phyloP scores from a whole-genome alignment of 2,113 vertebrate species.

The Vulpes vulpes region DNA sequence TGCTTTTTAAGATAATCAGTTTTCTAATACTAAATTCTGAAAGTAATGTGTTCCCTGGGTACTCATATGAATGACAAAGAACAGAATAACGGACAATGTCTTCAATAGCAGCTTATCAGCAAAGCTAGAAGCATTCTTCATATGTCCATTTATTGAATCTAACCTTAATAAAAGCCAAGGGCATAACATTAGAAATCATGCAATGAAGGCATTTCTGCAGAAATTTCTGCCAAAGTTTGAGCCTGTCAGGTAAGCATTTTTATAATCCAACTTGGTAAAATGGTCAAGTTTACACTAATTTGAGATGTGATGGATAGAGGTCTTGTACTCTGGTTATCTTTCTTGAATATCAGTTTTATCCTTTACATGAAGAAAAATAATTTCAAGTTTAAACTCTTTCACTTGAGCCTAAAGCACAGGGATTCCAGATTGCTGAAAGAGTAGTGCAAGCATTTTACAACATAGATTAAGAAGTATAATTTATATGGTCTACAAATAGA shows the following conservation, averaged over 20 bases:
- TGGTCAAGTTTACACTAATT: background rate
- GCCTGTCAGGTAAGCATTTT: conserved; percentile 1
- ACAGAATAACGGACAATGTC: background rate
- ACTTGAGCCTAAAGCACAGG: background rate
- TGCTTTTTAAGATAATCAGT: background rate
- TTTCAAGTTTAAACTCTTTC: background rate
- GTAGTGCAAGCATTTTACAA: background rate
- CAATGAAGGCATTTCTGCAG: background rate
- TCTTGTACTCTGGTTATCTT: background rate
- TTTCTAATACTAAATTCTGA: background rate
- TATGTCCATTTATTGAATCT: background rate
- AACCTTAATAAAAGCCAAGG: conserved; percentile 34
- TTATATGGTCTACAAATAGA: background rate
- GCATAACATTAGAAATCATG: conserved; percentile 21
- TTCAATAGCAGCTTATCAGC: background rate
- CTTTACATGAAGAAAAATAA: conserved; percentile 36
- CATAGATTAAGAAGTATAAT: background rate
- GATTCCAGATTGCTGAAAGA: background rate
- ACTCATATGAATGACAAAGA: background rate
- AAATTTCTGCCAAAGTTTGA: background rate
- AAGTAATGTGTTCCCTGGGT: background rate
- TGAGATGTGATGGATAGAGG: conserved; percentile 19
- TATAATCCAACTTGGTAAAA: conserved; percentile 47
- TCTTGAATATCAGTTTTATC: conserved; percentile 4
- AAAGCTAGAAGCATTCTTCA: background rate